phyloP scores from a whole-genome alignment of 2,888 invertebrate genomes.

The Epinotia bilunana region DNA sequence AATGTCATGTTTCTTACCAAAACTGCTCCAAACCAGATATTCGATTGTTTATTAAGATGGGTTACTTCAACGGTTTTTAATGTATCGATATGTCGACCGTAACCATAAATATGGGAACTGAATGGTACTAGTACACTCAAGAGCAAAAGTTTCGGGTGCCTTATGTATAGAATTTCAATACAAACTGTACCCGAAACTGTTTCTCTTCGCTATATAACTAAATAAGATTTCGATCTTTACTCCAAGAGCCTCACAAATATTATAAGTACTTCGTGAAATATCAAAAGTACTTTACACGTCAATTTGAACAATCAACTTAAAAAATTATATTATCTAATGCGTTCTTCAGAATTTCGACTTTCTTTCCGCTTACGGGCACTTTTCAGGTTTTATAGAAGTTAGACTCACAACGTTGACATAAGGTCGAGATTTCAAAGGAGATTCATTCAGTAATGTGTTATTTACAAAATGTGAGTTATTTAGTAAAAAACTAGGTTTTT shows the following conservation, averaged over 20 bases:
- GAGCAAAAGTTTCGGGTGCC: no score
- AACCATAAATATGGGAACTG: no score
- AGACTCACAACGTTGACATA: background rate
- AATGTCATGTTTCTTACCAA: no score
- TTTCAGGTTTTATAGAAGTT: background rate
- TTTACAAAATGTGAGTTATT: background rate
- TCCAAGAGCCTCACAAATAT: background rate
- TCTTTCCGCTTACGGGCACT: background rate
- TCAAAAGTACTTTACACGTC: constrained; percentile 11
- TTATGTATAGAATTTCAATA: no score
- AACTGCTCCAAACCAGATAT: no score
- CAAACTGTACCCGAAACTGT: no score
- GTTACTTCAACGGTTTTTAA: no score
- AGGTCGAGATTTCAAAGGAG: constrained; percentile 9
- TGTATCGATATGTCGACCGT: no score
- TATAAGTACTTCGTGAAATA: background rate
- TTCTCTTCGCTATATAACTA: no score
- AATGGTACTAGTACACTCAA: no score
- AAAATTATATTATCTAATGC: background rate
- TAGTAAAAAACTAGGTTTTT: background rate
- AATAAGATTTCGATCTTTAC: background rate
- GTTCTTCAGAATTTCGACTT: no score
- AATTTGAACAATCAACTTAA: constrained; percentile 5
- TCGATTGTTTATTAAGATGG: no score
- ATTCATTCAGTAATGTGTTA: background rate